Conservation (phyloP, 2,888 invertebrate species). For the Oxystoma pomonae region DNA sequence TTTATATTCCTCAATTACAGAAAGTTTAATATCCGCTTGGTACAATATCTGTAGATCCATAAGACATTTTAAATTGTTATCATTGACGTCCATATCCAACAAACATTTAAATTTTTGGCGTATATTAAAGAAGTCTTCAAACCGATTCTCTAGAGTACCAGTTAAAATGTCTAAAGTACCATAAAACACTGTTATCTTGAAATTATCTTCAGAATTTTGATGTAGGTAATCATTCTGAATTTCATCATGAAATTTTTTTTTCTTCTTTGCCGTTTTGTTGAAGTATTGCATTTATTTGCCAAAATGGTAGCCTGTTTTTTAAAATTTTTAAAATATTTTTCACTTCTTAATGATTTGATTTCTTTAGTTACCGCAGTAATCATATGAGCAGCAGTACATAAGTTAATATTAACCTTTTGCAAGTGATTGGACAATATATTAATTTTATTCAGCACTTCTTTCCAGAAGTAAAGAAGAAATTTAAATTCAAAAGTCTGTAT, state of each 20-base stretch:
- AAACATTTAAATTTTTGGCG: slow-evolving; percentile 3
- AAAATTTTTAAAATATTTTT: slow-evolving; percentile 3
- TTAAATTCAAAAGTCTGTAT: slow-evolving; percentile 8
- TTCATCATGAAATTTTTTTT: slow-evolving; percentile 11
- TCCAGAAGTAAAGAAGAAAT: slow-evolving; percentile 8
- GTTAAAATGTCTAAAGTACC: slow-evolving; percentile 3
- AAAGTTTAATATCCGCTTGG: not conserved
- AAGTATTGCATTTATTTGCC: not conserved
- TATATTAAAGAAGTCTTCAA: slow-evolving; percentile 4
- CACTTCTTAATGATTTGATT: too few relatives aligned
- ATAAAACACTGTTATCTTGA: slow-evolving; percentile 7
- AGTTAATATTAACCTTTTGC: not conserved
- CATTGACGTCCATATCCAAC: not conserved
- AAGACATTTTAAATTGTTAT: slow-evolving; percentile 4
- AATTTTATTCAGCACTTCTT: not conserved
- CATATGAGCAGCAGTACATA: not conserved
- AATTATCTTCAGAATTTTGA: not conserved
- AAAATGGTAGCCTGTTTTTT: not conserved
- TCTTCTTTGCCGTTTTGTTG: not conserved
- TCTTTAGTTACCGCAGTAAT: slow-evolving; percentile 3
- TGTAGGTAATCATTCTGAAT: not conserved
- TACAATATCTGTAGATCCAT: not conserved
- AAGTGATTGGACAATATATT: slow-evolving; percentile 2
- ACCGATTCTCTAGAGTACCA: slow-evolving; percentile 2
- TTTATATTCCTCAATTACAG: slow-evolving; percentile 7